These are phyloP conservation scores for Perizoma affinitatum DNA, from an alignment of 2,888 invertebrate species.

Conservation along the genomic window DNA sequence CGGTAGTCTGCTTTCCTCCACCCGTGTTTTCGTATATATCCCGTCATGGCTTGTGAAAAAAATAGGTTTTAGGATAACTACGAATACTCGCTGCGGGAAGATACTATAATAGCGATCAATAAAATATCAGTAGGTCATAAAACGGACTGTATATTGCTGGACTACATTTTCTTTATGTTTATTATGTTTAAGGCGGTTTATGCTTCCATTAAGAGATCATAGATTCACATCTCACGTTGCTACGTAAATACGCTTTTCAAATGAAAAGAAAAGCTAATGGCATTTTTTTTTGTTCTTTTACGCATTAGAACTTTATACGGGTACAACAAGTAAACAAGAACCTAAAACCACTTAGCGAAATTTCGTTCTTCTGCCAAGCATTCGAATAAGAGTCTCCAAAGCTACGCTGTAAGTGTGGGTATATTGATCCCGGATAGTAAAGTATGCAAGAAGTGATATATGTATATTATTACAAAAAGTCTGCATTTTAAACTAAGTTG, in stretches of 20 bases:
- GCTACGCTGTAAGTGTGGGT: conserved; percentile 1
- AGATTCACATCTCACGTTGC: conserved; percentile 7
- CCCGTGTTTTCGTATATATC: conserved; percentile 34
- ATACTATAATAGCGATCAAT: conserved; percentile 34
- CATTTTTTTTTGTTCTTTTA: conserved; percentile 6
- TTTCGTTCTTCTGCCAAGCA: conserved; percentile 19
- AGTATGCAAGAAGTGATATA: conserved; percentile 14
- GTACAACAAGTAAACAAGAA: conserved; percentile 9
- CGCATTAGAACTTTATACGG: conserved; percentile 6
- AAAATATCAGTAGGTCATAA: conserved; percentile 37
- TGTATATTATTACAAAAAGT: conserved; percentile 2
- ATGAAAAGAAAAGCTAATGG: neutral
- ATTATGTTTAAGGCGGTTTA: conserved; percentile 31
- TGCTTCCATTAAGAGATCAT: conserved; percentile 28
- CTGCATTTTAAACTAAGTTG: conserved; percentile 18
- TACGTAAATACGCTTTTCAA: conserved; percentile 3
- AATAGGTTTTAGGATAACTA: conserved; percentile 36
- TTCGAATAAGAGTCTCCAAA: neutral
- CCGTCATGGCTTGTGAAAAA: conserved; percentile 36
- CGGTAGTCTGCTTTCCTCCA: conserved; percentile 34
- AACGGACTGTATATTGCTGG: conserved; percentile 34
- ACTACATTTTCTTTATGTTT: conserved; percentile 35
- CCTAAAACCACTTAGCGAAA: conserved; percentile 17
- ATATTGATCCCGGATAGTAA: conserved; percentile 7
- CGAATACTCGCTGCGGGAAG: conserved; percentile 24